phyloP scores from a whole-genome alignment of 2,797 vertebrate species.

The Phoxinus dragarum region DNA sequence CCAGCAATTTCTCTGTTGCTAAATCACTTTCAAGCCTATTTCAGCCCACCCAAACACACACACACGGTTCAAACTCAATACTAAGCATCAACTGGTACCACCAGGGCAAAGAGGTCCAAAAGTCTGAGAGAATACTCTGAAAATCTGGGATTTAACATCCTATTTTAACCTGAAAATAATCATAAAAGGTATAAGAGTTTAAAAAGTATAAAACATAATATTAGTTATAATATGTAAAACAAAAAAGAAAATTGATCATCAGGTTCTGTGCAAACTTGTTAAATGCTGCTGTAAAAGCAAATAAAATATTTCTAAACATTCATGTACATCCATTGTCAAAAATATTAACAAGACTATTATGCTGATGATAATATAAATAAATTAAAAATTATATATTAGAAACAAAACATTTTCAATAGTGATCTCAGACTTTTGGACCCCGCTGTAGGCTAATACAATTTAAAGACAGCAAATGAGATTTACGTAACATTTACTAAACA shows the following conservation, averaged over 20 bases:
- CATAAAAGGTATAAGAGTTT: not conserved
- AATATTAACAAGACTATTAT: not conserved
- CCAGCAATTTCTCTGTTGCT: constrained; percentile 52
- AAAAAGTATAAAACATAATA: not conserved
- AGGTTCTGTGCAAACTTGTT: not conserved
- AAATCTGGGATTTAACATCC: not conserved
- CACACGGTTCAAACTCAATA: constrained; percentile 2
- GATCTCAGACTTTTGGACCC: not conserved
- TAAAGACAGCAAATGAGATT: not conserved
- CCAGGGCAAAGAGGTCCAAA: not conserved
- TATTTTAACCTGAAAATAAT: not conserved
- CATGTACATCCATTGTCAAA: not conserved
- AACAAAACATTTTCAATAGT: not conserved
- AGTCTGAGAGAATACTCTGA: not conserved
- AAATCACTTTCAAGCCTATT: constrained; percentile 53
- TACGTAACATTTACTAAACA: not conserved
- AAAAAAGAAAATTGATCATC: not conserved
- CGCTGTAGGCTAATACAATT: not conserved
- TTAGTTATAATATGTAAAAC: not conserved
- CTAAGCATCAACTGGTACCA: not conserved
- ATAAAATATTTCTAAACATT: not conserved
- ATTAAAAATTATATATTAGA: not conserved
- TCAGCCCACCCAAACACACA: constrained; percentile 7
- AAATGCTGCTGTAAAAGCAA: not conserved
- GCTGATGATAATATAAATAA: not conserved